Evolutionary conservation across 2,797 vertebrate genomes (phyloP).

Genomic region (Eleutherodactylus coqui): DNA sequence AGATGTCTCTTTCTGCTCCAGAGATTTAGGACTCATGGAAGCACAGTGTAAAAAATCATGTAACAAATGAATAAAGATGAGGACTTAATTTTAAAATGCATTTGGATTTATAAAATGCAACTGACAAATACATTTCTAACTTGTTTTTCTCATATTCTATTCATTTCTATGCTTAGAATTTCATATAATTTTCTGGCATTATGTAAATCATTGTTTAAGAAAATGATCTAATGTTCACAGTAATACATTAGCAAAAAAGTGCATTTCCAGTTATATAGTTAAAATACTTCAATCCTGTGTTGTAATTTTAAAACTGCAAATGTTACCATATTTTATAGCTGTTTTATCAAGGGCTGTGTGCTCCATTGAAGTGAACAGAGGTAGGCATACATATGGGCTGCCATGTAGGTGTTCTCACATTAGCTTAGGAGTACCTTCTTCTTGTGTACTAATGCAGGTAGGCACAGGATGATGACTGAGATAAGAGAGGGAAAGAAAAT

Average conservation of each 20-base stretch:
- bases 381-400: neutral
- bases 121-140: neutral
- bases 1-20: slow-evolving; percentile 2
- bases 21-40: neutral
- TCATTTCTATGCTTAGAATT: neutral
- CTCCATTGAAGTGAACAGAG: neutral
- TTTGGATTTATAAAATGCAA: neutral
- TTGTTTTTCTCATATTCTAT: neutral
- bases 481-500: neutral
- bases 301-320: neutral
- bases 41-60: neutral
- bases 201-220: neutral
- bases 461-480: neutral
- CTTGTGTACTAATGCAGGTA: neutral
- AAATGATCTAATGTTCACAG: neutral
- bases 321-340: neutral
- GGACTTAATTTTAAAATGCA: neutral
- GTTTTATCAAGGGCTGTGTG: neutral
- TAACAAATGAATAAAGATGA: neutral
- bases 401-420: neutral
- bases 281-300: neutral
- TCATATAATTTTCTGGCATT: neutral
- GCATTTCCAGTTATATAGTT: neutral
- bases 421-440: neutral
- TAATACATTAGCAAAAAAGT: neutral